phyloP scores from a whole-genome alignment of 2,113 vertebrate species.

The Danio rerio region DNA sequence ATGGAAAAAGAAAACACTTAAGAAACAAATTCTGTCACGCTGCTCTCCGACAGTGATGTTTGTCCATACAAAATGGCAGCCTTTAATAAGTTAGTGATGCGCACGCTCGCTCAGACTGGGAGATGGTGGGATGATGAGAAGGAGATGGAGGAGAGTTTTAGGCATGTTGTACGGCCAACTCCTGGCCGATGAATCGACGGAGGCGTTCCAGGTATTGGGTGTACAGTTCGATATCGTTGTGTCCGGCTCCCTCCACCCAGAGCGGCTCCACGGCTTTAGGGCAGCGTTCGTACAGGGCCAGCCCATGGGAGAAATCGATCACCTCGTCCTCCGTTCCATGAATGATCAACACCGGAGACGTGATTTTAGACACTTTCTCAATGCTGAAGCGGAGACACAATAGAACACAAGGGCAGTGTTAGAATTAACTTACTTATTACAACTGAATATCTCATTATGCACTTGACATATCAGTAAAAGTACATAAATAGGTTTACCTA shows the following conservation, averaged over 20 bases:
- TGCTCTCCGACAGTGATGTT: background rate
- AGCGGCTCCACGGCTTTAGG: conserved; percentile 96
- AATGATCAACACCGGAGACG: conserved; percentile 96
- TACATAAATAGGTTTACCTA: background rate
- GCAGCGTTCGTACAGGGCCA: conserved; percentile 95
- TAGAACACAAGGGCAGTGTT: background rate
- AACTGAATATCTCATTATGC: background rate
- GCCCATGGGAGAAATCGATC: conserved; percentile 96
- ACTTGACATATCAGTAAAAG: background rate
- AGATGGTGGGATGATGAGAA: conserved; percentile 16
- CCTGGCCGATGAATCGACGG: conserved; percentile 93
- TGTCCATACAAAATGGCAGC: conserved; percentile 29
- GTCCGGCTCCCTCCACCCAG: conserved; percentile 96
- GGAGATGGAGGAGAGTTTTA: conserved; percentile 62
- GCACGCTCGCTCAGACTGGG: conserved; percentile 30
- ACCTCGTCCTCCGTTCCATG: conserved; percentile 98
- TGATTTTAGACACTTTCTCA: conserved; percentile 96
- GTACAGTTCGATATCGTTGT: conserved; percentile 98
- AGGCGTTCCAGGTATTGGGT: conserved; percentile 97
- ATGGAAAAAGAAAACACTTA: background rate
- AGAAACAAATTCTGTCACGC: conserved; percentile 18
- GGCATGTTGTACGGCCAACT: conserved; percentile 79
- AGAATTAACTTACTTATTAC: background rate
- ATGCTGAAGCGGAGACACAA: conserved; percentile 78
- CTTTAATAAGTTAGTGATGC: conserved; percentile 28